Percentiles rank a stretch among this genome's conserved stretches.
phyloP scores from a whole-genome alignment of 2,113 vertebrate species.

The Passer montanus region DNA sequence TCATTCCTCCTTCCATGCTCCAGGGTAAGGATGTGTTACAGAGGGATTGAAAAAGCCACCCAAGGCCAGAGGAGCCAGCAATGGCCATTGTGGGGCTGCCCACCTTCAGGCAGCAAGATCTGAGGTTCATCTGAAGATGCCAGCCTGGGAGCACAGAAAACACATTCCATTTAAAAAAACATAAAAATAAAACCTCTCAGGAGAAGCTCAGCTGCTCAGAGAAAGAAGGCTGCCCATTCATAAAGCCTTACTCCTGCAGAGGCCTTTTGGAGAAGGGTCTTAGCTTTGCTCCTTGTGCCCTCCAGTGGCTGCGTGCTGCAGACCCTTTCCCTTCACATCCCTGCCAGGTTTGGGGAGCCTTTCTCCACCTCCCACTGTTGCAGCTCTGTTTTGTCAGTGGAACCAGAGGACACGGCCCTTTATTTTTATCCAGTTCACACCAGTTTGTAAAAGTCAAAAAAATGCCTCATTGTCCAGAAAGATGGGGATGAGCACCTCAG shows the following conservation, averaged over 20 bases:
- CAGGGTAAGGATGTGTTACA: neutral
- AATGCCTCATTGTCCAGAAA: neutral
- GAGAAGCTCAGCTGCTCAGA: neutral
- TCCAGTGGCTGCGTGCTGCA: conserved; percentile 1
- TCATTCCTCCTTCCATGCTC: neutral
- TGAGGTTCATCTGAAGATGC: neutral
- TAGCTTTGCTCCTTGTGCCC: neutral
- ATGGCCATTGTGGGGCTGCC: accelerated
- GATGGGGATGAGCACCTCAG: neutral
- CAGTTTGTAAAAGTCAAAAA: neutral
- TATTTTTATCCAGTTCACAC: neutral
- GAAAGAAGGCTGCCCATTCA: neutral
- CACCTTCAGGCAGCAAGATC: neutral
- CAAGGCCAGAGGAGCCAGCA: neutral
- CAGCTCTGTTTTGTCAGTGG: neutral
- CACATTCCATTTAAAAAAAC: neutral
- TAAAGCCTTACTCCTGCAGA: accelerated
- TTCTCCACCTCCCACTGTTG: neutral
- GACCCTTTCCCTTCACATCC: neutral
- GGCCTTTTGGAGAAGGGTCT: neutral
- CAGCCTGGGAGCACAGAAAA: neutral
- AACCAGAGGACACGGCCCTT: neutral
- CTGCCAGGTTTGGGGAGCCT: neutral
- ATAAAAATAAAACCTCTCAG: neutral
- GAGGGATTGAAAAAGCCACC: neutral